Evolutionary conservation across 37 sponge, comb jelly and placozoan species (phyloP).

Genomic region (Agelas oroides): DNA sequence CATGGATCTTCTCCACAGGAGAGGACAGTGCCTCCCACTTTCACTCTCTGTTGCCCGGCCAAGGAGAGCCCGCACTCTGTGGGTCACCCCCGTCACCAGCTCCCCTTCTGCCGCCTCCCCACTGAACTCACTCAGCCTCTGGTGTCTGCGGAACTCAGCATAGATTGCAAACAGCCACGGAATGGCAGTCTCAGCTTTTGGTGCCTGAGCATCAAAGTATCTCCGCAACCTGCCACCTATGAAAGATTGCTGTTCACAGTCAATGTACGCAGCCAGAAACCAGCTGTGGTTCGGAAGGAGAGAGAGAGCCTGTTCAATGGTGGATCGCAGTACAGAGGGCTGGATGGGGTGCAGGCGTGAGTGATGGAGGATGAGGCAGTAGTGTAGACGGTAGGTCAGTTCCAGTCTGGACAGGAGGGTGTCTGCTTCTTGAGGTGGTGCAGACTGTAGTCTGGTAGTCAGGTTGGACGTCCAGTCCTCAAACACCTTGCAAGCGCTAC

Average conservation of each 20-base stretch:
- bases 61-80: conserved; percentile 69
- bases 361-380: conserved; percentile 37
- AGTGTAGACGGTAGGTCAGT: conserved; percentile 20
- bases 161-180: conserved; percentile 61
- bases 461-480: not conserved
- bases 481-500: conserved; percentile 16
- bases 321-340: conserved; percentile 30
- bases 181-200: not conserved
- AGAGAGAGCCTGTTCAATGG: conserved; percentile 42
- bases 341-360: conserved; percentile 4
- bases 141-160: conserved; percentile 57
- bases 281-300: conserved; percentile 56
- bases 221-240: conserved; percentile 65
- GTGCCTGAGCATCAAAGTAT: conserved; percentile 49
- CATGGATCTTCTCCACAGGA: conserved; percentile 85
- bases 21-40: conserved; percentile 50
- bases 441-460: no score
- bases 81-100: conserved; percentile 38
- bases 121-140: conserved; percentile 8
- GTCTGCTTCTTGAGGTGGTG: not conserved
- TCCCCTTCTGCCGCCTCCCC: conserved; percentile 10
- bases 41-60: conserved; percentile 47
- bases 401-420: not conserved
- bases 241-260: conserved; percentile 50
- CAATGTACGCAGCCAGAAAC: conserved; percentile 45